Conservation (phyloP, 2,113 vertebrate species). For the Caracal caracal region DNA sequence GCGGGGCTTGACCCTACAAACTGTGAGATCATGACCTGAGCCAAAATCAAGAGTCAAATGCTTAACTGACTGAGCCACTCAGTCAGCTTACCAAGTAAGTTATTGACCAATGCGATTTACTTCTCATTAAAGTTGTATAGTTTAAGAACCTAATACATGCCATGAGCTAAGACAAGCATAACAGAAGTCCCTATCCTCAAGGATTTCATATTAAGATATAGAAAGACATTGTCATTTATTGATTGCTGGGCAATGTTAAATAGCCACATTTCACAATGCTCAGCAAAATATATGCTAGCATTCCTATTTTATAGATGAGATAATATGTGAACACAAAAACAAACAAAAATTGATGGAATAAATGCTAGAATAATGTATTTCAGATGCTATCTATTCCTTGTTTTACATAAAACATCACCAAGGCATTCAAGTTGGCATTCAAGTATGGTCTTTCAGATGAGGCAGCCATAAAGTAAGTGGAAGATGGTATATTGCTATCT, state of each 20-base stretch:
- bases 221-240: neutral
- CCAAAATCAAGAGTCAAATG: no score
- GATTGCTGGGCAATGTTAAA: neutral
- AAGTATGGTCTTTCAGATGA: neutral
- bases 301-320: neutral
- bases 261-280: neutral
- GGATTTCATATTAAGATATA: neutral
- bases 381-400: neutral
- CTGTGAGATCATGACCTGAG: no score
- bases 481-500: neutral
- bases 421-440: neutral
- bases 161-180: neutral
- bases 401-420: neutral
- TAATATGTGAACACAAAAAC: neutral
- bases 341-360: neutral
- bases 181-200: neutral
- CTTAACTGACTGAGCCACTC: no score
- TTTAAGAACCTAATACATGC: neutral
- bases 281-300: neutral
- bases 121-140: conserved; percentile 23
- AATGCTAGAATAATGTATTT: neutral
- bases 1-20: no score
- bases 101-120: conserved; percentile 50
- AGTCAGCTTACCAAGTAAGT: neutral
- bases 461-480: neutral